These are phyloP conservation scores for Stichodactyla mertensii DNA, from an alignment of 64 coral and sea anemone genomes.

Conservation along the genomic window DNA sequence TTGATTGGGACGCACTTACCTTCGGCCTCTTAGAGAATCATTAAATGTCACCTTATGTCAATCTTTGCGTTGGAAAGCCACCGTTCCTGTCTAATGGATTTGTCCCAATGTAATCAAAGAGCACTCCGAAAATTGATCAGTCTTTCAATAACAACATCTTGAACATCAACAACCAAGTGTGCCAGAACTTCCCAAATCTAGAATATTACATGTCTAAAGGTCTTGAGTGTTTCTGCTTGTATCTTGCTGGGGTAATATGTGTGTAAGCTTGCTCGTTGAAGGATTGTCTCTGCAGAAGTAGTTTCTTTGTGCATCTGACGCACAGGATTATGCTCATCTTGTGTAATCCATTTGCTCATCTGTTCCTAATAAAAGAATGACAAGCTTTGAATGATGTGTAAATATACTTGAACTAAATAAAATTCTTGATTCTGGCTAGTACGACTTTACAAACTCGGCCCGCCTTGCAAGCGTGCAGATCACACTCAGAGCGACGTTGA, in stretches of 20 bases:
- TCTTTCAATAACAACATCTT: slow-evolving; percentile 37
- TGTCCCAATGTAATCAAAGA: slow-evolving; percentile 50
- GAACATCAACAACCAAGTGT: background rate
- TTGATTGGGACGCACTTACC: background rate
- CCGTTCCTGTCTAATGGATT: slow-evolving; percentile 34
- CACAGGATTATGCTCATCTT: slow-evolving; percentile 76
- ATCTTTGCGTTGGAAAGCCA: slow-evolving; percentile 10
- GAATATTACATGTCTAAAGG: background rate
- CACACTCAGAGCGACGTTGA: background rate
- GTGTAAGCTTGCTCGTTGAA: background rate
- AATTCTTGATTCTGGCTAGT: slow-evolving; percentile 68
- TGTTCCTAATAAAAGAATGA: slow-evolving; percentile 94
- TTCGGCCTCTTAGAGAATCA: slow-evolving; percentile 7
- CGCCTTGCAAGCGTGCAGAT: slow-evolving; percentile 29
- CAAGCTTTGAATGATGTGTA: slow-evolving; percentile 91
- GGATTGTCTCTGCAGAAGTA: background rate
- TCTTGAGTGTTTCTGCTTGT: background rate
- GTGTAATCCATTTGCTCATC: slow-evolving; percentile 97
- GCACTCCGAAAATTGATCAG: slow-evolving; percentile 58
- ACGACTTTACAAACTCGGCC: background rate
- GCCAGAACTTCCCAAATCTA: background rate
- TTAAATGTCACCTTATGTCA: background rate
- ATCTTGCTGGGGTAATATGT: background rate
- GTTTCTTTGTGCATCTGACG: slow-evolving; percentile 35
- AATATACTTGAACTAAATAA: slow-evolving; percentile 92